Evolutionary conservation across 2,113 vertebrate species (phyloP).

Genomic region (Pedionomus torquatus): DNA sequence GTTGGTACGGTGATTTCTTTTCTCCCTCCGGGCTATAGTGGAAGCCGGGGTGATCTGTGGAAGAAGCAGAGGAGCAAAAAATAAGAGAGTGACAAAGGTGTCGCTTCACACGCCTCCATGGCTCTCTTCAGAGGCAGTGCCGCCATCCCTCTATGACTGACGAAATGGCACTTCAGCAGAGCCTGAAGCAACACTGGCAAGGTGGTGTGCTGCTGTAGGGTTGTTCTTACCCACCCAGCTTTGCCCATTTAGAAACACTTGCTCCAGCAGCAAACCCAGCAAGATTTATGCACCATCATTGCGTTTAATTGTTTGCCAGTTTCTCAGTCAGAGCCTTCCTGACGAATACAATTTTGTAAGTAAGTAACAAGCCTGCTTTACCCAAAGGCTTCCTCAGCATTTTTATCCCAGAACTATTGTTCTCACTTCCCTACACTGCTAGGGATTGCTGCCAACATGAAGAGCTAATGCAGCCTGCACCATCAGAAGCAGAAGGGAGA

Average conservation of each 20-base stretch:
- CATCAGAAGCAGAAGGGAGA: background rate
- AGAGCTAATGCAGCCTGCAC: background rate
- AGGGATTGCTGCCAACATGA: background rate
- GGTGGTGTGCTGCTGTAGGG: background rate
- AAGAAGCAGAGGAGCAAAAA: background rate
- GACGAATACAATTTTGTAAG: background rate
- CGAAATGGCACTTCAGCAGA: background rate
- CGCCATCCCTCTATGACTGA: background rate
- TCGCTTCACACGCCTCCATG: background rate
- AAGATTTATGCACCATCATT: background rate
- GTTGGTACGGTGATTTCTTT: constrained; percentile 71
- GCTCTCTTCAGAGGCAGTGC: background rate
- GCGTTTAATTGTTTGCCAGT: background rate
- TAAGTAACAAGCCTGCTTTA: background rate
- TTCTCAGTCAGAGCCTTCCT: background rate
- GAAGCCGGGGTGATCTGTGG: constrained; percentile 91
- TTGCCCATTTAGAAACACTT: background rate
- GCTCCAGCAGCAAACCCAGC: background rate
- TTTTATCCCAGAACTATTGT: background rate
- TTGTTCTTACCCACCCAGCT: background rate
- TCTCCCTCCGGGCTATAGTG: constrained; percentile 86
- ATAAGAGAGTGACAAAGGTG: background rate
- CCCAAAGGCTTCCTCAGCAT: background rate
- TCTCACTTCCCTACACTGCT: background rate
- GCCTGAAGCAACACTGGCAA: background rate